Percentiles rank a stretch among this genome's conserved stretches.
phyloP scores from a whole-genome alignment of 2,888 invertebrate species.

The Plemyria rubiginata region DNA sequence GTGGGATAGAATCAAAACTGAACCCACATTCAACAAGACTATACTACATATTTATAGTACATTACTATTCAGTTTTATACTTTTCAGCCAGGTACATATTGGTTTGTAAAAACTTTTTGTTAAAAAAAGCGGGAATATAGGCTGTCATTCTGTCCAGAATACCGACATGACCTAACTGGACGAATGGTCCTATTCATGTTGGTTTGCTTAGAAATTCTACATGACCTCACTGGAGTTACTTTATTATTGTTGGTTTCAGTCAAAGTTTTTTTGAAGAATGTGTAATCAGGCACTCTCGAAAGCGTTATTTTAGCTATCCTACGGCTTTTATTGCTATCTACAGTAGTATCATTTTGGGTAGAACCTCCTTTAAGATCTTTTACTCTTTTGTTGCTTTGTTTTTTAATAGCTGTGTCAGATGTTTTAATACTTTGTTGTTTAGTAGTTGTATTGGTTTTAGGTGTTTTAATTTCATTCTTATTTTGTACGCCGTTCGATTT shows the following conservation, averaged over 20 bases:
- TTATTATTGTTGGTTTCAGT: slow-evolving; percentile 35
- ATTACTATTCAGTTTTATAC: no score
- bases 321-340: slow-evolving; percentile 11
- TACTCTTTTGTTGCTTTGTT: background rate
- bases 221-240: slow-evolving; percentile 43
- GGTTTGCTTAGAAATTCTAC: slow-evolving; percentile 19
- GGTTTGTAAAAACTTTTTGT: background rate
- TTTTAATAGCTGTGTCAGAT: background rate
- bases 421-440: slow-evolving; percentile 9
- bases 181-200: slow-evolving; percentile 40
- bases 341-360: slow-evolving; percentile 1
- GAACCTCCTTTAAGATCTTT: slow-evolving; percentile 10
- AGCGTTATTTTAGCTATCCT: slow-evolving; percentile 11
- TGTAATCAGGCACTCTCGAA: slow-evolving; percentile 21
- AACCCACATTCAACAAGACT: no score
- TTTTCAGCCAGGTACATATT: background rate
- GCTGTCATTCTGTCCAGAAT: slow-evolving; percentile 31
- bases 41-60: no score
- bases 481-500: slow-evolving; percentile 4
- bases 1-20: no score
- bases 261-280: slow-evolving; percentile 15
- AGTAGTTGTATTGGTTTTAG: background rate
- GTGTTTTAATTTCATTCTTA: slow-evolving; percentile 20
- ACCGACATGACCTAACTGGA: slow-evolving; percentile 44
- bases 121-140: background rate